phyloP scores from a whole-genome alignment of 1,140 invertebrate genomes.

The Drosophila mayri region DNA sequence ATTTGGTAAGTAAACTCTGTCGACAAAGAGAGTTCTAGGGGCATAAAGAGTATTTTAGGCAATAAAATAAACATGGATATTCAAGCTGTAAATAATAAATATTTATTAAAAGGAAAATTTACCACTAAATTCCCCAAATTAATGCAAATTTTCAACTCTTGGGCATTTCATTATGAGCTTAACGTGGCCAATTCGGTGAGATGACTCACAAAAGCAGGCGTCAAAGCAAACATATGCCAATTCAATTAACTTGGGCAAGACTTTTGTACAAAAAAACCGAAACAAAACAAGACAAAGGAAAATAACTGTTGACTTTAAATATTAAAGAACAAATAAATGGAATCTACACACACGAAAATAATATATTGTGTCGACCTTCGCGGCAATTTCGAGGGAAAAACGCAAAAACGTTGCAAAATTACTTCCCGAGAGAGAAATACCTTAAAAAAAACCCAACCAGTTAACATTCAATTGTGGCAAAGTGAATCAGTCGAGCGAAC shows the following conservation, averaged over 20 bases:
- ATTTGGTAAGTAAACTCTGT: slow-evolving; percentile 2
- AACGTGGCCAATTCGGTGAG: slow-evolving; percentile 10
- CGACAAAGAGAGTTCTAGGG: neutral
- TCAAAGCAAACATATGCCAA: slow-evolving; percentile 33
- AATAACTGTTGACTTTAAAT: slow-evolving; percentile 60
- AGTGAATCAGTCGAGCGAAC: slow-evolving; percentile 52
- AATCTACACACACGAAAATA: slow-evolving; percentile 30
- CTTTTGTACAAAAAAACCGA: slow-evolving; percentile 20
- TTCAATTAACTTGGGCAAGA: slow-evolving; percentile 33
- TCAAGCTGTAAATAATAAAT: no score
- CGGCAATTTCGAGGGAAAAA: slow-evolving; percentile 67
- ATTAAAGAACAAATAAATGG: slow-evolving; percentile 68
- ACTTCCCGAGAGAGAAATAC: slow-evolving; percentile 39
- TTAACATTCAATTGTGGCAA: slow-evolving; percentile 25
- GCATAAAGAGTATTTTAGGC: no score
- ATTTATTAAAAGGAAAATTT: neutral
- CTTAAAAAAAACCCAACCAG: slow-evolving; percentile 15
- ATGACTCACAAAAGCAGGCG: slow-evolving; percentile 29
- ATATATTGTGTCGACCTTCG: slow-evolving; percentile 64
- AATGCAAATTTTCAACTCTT: neutral
- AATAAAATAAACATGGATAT: neutral
- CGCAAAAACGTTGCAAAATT: slow-evolving; percentile 65
- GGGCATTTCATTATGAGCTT: no score
- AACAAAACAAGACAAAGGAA: slow-evolving; percentile 36
- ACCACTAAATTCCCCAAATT: neutral